Evolutionary conservation across 2,888 invertebrate species (phyloP), one percentile per base, ranked within the genome.

Genomic region (Tuta absoluta): DNA sequence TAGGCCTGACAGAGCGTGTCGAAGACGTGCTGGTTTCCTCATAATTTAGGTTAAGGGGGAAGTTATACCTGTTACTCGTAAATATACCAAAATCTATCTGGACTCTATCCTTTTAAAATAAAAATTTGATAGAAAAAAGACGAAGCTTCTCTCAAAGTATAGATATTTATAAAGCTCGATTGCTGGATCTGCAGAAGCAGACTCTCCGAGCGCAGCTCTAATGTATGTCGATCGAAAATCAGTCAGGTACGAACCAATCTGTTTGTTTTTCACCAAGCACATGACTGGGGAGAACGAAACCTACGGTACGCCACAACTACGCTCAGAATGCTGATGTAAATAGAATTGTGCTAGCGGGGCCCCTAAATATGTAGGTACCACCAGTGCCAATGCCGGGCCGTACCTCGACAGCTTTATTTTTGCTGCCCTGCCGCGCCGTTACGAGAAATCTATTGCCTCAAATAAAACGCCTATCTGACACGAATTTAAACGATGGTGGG

Each of bases 151-250:
- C 28, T 28, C 28, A 28, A 28, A 28, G 5, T 71, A 73, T 78
- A 79, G 81, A 83, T 87, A 89, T 89, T 88, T 89, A 90, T 90
- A 86, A 88, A 86, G 72, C 86, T 86, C 86, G 80, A 85, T 78
- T 87, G 45, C 0, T 17, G n/a, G 87, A 84, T 89, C 89, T 8
- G 33, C 10, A 33, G 10, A 33, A 7, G 7, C 33, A 33, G 33
- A 8, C 33, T 33, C 33, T 33, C 28, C 28, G 4, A 8, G 33
- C n/a, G n/a, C n/a, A n/a, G 88, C 89, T 90, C 89, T 90, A 91
- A 90, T 85, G 89, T 87, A 85, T 90, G 89, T 90, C 79, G 79
- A 75, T 79, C 80, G 84, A 86, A 89, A 89, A 89, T 88, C 87
- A 89, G 83, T 85, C 86, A 89, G 89, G 87, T 86, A 86, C 79